Evolutionary conservation across 2,113 vertebrate genomes (phyloP).

Genomic region (Opisthocomus hoazin): DNA sequence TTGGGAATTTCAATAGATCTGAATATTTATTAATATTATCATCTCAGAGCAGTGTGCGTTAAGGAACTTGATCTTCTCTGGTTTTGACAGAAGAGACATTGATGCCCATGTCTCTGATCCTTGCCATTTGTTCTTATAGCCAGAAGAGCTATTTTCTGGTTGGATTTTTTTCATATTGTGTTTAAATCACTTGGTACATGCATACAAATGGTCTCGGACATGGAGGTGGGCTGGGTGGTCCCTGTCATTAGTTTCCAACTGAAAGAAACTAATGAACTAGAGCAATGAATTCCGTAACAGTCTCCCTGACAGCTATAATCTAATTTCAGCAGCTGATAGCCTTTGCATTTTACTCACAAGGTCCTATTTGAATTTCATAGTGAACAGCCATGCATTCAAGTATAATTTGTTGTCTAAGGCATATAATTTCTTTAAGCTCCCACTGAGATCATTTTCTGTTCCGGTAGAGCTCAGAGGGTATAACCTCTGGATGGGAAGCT

Average conservation of each 20-base stretch:
- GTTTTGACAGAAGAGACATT: neutral
- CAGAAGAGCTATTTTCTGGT: neutral
- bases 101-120: neutral
- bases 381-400: neutral
- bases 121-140: neutral
- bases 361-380: neutral
- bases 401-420: neutral
- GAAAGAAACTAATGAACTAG: neutral
- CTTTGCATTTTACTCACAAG: neutral
- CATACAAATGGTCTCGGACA: neutral
- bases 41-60: neutral
- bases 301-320: neutral
- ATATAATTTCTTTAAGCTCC: conserved; percentile 6
- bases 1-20: neutral
- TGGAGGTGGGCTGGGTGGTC: neutral
- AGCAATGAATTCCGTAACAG: neutral
- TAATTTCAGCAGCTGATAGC: neutral
- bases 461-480: neutral
- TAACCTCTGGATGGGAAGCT: neutral
- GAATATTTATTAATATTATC: neutral
- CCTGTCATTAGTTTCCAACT: neutral
- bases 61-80: neutral
- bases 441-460: neutral
- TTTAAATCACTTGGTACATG: neutral
- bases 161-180: neutral